These are phyloP conservation scores for Microplitis mediator DNA, from an alignment of 1,140 invertebrate genomes.

Conservation along the genomic window DNA sequence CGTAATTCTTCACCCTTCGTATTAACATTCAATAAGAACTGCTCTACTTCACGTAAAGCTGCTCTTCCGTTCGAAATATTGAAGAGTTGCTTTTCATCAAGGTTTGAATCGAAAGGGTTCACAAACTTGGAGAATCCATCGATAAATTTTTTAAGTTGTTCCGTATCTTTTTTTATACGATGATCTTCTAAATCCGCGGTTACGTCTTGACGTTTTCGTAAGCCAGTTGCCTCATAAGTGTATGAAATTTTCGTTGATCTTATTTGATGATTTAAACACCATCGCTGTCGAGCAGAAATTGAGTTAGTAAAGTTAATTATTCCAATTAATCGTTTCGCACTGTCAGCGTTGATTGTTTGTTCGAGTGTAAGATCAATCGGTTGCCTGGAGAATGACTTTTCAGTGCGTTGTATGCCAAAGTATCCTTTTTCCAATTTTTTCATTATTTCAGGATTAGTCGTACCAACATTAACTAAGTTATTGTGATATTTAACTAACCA, in stretches of 20 bases:
- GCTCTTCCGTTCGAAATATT: slow-evolving; percentile 37
- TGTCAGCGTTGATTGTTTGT: no score
- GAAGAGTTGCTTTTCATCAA: slow-evolving; percentile 24
- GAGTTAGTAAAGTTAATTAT: slow-evolving; percentile 15
- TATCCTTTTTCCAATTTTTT: no score
- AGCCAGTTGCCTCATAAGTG: not conserved
- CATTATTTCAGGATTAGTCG: not conserved
- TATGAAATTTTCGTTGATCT: not conserved
- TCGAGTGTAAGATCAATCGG: no score
- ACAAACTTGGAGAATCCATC: not conserved
- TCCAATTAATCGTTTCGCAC: not conserved
- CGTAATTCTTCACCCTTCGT: slow-evolving; percentile 20
- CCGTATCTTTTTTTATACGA: not conserved
- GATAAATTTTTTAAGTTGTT: slow-evolving; percentile 4
- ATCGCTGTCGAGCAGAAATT: slow-evolving; percentile 6
- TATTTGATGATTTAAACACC: not conserved
- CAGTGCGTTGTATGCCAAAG: no score
- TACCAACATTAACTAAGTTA: not conserved
- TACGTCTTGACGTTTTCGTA: not conserved
- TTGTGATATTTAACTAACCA: slow-evolving; percentile 28
- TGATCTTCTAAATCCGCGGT: not conserved
- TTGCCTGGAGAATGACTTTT: no score
- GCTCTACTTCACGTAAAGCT: not conserved
- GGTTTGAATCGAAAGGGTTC: not conserved
- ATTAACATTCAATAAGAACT: slow-evolving; percentile 31